phyloP scores from a whole-genome alignment of 2,888 invertebrate genomes.

The Syritta pipiens region DNA sequence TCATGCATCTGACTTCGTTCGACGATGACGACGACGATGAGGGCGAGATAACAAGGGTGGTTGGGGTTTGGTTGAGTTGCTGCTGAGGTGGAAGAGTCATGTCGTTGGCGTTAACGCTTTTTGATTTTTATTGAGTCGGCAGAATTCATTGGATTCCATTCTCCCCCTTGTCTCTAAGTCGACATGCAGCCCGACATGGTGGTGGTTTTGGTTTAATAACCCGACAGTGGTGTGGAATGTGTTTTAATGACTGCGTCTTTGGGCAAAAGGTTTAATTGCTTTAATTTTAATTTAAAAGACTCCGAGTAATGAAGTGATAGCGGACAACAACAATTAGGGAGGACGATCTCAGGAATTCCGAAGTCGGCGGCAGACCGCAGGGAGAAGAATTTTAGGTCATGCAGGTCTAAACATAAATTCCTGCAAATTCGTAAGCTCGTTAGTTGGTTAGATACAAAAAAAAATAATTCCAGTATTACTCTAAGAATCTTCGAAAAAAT shows the following conservation, averaged over 20 bases:
- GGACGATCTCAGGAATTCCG: too few species aligned
- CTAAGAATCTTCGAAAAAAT: too few species aligned
- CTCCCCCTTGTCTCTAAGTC: constrained; percentile 43
- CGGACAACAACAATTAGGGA: too few species aligned
- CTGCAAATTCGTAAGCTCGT: too few species aligned
- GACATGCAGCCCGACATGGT: constrained; percentile 19
- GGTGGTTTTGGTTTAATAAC: constrained; percentile 63
- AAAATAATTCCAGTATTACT: too few species aligned
- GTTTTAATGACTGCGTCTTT: constrained; percentile 50
- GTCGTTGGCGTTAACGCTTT: constrained; percentile 79
- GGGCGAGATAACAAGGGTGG: constrained; percentile 15
- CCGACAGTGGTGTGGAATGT: constrained; percentile 53
- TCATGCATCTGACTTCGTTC: constrained; percentile 52
- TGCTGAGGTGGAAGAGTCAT: constrained; percentile 76
- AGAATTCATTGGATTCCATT: constrained; percentile 73
- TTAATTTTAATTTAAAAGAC: constrained; percentile 62
- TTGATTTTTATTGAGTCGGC: constrained; percentile 80
- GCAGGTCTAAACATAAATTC: too few species aligned
- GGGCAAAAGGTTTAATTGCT: constrained; percentile 65
- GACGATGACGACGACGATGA: neutral
- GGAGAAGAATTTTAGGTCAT: too few species aligned
- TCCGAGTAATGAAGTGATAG: constrained; percentile 60
- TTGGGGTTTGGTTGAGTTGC: neutral
- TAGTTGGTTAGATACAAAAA: too few species aligned
- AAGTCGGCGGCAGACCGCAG: too few species aligned